Evolutionary conservation across 2,888 invertebrate species (phyloP), one percentile per base, ranked within the genome.

Genomic region (Thecophora atra): DNA sequence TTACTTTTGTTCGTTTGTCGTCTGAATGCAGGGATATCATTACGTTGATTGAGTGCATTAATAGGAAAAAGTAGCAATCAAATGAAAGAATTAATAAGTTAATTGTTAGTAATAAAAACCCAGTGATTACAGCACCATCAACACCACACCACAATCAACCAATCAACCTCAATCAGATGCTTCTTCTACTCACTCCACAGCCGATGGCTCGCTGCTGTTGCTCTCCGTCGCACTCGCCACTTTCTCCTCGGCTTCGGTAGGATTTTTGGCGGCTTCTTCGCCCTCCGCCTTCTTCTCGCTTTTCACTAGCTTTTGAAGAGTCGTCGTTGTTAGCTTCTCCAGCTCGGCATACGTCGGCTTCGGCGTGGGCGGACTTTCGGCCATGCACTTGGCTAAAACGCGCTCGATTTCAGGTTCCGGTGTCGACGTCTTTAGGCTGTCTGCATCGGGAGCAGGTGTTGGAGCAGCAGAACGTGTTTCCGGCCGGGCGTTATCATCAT

Each of bases 331-430:
- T 17, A 81, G 63, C 42, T 78, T 77, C 74, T 80, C 82, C 73
- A 86, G 77, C 73, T 86, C 85, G 11, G 82, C 78, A 64, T 82
- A 75, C 24, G 84, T 84, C 8, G 86, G 85, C 58, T 83, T 82
- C 3, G 86, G 85, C 62, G 86, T 83, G 4, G 85, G 83, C 47
- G 85, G 82, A 74, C 80, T 81, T 72, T 80, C 79, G 60, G 81
- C 80, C 73, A 11, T 68, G 71, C 42, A 68, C 72, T 84, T 85
- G 62, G 85, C 83, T 73, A 85, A 74, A 1, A 82, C 83, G 37
- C 81, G 75, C 69, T 86, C 86, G 19, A 86, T 86, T 79, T 87
- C 86, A 63, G 87, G 84, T 74, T 86, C 86, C 15, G 85, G 83
- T 24, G 85, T 84, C 3, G 83, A 81, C 3, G 85, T 85, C 79